These are phyloP conservation scores for Brachionus rotundiformis DNA, from an alignment of 1,140 invertebrate genomes.

Conservation along the genomic window DNA sequence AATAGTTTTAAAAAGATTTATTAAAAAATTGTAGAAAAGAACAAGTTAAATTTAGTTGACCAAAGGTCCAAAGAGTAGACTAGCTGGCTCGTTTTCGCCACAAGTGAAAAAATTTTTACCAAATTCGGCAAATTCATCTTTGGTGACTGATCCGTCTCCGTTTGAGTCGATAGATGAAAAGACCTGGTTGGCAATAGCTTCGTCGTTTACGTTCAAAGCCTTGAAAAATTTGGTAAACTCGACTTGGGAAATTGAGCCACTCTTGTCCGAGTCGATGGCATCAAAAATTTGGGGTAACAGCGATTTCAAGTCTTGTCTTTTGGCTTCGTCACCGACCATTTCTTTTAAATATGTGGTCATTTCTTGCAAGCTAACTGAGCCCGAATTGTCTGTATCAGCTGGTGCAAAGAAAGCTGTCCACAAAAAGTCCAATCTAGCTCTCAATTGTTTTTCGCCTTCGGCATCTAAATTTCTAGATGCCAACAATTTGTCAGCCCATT, in stretches of 20 bases:
- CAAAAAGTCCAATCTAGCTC: neutral
- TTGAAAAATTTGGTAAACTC: slow-evolving; percentile 39
- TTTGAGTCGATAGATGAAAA: slow-evolving; percentile 24
- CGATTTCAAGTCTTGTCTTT: neutral
- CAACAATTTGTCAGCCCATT: slow-evolving; percentile 28
- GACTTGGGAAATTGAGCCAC: neutral
- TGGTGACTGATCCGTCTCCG: neutral
- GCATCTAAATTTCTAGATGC: slow-evolving; percentile 5
- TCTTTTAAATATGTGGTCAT: slow-evolving; percentile 3
- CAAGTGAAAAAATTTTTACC: slow-evolving; percentile 36
- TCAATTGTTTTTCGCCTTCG: neutral
- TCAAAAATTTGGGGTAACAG: slow-evolving; percentile 17
- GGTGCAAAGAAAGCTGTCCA: slow-evolving; percentile 31
- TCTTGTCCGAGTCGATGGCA: slow-evolving; percentile 38
- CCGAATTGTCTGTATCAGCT: slow-evolving; percentile 4
- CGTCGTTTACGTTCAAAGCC: slow-evolving; percentile 25
- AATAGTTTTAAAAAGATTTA: too few relatives aligned
- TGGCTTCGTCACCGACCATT: neutral
- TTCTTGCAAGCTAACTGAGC: neutral
- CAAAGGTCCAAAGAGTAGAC: slow-evolving; percentile 34
- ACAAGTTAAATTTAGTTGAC: neutral
- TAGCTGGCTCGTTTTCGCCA: neutral
- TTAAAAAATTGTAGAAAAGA: too few relatives aligned
- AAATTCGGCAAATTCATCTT: neutral
- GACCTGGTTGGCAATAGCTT: neutral